phyloP scores from a whole-genome alignment of 2,113 vertebrate genomes.

The Phodopus roborovskii region DNA sequence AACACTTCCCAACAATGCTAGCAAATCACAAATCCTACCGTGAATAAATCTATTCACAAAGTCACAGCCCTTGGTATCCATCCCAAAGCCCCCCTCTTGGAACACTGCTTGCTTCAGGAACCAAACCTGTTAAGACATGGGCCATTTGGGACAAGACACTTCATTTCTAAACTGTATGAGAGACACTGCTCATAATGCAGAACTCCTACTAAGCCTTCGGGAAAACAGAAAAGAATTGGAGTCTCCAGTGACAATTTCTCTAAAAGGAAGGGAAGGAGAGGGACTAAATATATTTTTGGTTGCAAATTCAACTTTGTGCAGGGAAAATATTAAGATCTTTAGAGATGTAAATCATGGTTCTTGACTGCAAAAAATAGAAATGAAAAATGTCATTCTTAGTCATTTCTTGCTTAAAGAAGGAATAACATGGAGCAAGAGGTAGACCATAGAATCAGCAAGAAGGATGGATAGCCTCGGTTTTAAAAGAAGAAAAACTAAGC shows the following conservation, averaged over 20 bases:
- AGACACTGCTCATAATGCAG: neutral
- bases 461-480: neutral
- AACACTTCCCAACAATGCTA: neutral
- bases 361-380: neutral
- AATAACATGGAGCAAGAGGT: neutral
- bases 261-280: neutral
- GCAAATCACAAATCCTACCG: neutral
- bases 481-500: neutral
- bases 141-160: neutral
- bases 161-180: neutral
- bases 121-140: neutral
- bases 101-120: neutral
- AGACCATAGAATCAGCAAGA: neutral
- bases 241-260: neutral
- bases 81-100: neutral
- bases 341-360: neutral
- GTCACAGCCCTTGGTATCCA: neutral
- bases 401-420: slow-evolving; percentile 19
- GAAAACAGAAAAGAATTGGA: neutral
- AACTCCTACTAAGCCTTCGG: neutral
- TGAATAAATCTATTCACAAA: neutral
- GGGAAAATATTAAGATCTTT: neutral
- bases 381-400: neutral
- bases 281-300: neutral
- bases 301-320: neutral